phyloP scores from a whole-genome alignment of 2,113 vertebrate species.

The Epinephelus fuscoguttatus region DNA sequence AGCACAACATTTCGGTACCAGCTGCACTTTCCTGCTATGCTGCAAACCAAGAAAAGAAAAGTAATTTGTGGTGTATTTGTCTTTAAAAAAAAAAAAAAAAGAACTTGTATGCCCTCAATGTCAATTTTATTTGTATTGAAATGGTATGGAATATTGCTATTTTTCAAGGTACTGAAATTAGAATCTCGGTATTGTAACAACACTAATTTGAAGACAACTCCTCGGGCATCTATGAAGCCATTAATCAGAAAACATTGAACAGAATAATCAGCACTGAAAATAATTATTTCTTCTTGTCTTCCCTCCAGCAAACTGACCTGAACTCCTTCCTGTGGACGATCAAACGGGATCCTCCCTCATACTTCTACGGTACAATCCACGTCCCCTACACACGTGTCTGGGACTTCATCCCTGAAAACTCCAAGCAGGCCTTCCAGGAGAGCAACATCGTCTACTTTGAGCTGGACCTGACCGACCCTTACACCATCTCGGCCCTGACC shows the following conservation, averaged over 20 bases:
- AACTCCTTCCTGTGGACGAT: constrained; percentile 95
- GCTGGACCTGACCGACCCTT: constrained; percentile 91
- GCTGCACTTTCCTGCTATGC: too few relatives aligned
- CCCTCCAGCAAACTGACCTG: constrained; percentile 87
- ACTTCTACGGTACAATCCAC: constrained; percentile 93
- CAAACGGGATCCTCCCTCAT: constrained; percentile 90
- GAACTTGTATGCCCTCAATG: too few relatives aligned
- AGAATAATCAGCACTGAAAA: background rate
- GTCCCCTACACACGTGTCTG: constrained; percentile 91
- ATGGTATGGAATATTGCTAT: too few relatives aligned
- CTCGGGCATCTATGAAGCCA: too few relatives aligned
- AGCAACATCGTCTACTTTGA: constrained; percentile 91
- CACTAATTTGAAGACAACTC: background rate
- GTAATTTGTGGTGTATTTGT: too few relatives aligned
- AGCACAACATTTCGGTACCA: too few relatives aligned
- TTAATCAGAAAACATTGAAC: background rate
- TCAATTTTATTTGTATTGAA: too few relatives aligned
- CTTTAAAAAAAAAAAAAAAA: too few relatives aligned
- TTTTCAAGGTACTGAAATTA: too few relatives aligned
- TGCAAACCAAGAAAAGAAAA: too few relatives aligned
- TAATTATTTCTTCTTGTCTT: background rate
- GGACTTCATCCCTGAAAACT: constrained; percentile 92
- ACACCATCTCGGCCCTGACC: constrained; percentile 89
- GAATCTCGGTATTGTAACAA: too few relatives aligned
- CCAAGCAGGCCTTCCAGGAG: constrained; percentile 91